Conservation (phyloP, 2,113 vertebrate genomes). For the Prolemur simus region DNA sequence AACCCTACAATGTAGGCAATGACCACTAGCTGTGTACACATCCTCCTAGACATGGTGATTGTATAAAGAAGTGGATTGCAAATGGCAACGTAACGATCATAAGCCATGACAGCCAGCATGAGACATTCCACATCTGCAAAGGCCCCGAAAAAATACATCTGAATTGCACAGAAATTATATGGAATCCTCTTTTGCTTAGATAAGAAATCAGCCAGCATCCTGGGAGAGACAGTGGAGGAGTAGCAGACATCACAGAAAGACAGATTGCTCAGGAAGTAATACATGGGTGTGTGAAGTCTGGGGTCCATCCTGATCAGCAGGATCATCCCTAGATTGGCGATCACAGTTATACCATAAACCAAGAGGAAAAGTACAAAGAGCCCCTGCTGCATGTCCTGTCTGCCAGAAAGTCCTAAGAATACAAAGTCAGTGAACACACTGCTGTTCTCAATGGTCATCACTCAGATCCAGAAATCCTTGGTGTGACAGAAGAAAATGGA, state of each 20-base stretch:
- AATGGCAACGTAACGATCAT: conserved; percentile 69
- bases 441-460: conserved; percentile 17
- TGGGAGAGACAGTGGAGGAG: conserved; percentile 60
- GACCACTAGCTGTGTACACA: neutral
- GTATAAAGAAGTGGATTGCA: conserved; percentile 71
- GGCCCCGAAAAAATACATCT: conserved; percentile 63
- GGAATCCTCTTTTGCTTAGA: conserved; percentile 43
- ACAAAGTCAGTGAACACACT: conserved; percentile 22
- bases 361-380: conserved; percentile 54
- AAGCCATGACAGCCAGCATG: conserved; percentile 72
- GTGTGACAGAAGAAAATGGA: neutral
- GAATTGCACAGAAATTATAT: conserved; percentile 50
- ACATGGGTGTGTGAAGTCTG: conserved; percentile 58
- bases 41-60: neutral
- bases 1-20: neutral
- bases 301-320: conserved; percentile 41
- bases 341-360: conserved; percentile 37
- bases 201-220: conserved; percentile 67
- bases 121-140: conserved; percentile 66
- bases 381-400: neutral
- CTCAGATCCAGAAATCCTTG: neutral
- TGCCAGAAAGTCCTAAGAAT: conserved; percentile 16
- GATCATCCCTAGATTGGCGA: conserved; percentile 50
- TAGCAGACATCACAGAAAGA: conserved; percentile 67
- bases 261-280: conserved; percentile 63